Conservation (phyloP, 1,140 invertebrate species). For the Zaprionus kolodkinae region DNA sequence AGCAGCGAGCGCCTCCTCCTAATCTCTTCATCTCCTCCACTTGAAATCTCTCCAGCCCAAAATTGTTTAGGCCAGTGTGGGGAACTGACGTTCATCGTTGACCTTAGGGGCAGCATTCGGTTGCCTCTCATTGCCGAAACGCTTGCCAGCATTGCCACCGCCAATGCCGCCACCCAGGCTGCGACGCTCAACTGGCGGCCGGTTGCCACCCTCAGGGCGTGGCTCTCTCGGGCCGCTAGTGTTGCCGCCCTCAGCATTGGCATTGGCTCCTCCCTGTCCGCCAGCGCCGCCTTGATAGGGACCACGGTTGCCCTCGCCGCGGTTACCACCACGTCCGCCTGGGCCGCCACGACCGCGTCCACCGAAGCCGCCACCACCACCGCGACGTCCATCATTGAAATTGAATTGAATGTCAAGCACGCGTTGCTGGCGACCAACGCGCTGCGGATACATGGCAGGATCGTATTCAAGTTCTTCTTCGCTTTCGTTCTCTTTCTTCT, state of each 20-base stretch:
- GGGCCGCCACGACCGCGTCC: constrained; percentile 88
- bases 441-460: constrained; percentile 92
- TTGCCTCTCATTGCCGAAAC: constrained; percentile 71
- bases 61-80: constrained; percentile 88
- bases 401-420: constrained; percentile 95
- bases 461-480: constrained; percentile 90
- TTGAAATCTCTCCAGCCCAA: constrained; percentile 15
- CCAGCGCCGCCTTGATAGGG: constrained; percentile 53
- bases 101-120: constrained; percentile 92
- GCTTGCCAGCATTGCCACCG: constrained; percentile 64
- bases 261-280: constrained; percentile 72
- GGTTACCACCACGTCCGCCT: constrained; percentile 86
- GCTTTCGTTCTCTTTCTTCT: constrained; percentile 86
- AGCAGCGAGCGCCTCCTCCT: constrained; percentile 19
- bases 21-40: constrained; percentile 4
- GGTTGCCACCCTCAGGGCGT: constrained; percentile 52
- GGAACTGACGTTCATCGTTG: constrained; percentile 97
- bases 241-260: constrained; percentile 38
- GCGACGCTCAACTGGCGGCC: constrained; percentile 70
- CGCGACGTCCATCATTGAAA: constrained; percentile 92
- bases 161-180: constrained; percentile 76
- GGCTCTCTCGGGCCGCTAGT: constrained; percentile 45
- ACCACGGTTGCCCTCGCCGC: constrained; percentile 71
- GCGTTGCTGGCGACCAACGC: constrained; percentile 94
- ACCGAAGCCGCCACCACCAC: constrained; percentile 87